Evolutionary conservation across 1,140 invertebrate genomes (phyloP).

Genomic region (Caenorhabditis remanei): DNA sequence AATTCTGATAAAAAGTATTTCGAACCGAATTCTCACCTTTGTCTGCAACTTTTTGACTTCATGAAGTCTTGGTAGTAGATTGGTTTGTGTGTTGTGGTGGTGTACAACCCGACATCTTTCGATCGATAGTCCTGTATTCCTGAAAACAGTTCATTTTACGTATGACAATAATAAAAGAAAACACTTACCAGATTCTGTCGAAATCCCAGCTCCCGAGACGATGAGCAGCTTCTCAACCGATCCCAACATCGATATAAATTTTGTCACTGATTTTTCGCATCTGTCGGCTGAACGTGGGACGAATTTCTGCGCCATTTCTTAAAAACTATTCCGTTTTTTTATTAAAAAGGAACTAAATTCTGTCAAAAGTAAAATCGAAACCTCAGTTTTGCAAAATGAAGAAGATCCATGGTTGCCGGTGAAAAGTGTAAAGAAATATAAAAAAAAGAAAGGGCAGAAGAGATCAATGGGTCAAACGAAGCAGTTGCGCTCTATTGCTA

Average conservation of each 20-base stretch:
- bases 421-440: too few species aligned
- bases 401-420: too few species aligned
- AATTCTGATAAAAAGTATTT: not conserved
- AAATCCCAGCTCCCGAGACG: constrained; percentile 92
- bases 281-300: not conserved
- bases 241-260: not conserved
- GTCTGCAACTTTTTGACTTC: constrained; percentile 82
- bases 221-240: constrained; percentile 80
- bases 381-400: too few species aligned
- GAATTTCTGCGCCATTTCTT: not conserved
- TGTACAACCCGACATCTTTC: constrained; percentile 91
- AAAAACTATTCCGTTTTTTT: too few species aligned
- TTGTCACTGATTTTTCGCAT: constrained; percentile 5
- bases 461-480: too few species aligned
- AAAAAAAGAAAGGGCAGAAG: too few species aligned
- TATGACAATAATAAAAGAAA: not conserved
- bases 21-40: constrained; percentile 77
- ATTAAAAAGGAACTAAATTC: too few species aligned
- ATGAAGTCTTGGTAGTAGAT: constrained; percentile 89
- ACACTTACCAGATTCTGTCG: constrained; percentile 91
- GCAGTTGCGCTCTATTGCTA: too few species aligned
- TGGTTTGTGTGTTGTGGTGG: constrained; percentile 86
- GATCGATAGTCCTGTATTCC: constrained; percentile 87
- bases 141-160: not conserved
- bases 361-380: too few species aligned